These are phyloP conservation scores for Drosophila busckii DNA, from an alignment of 1,140 invertebrate genomes.

Conservation along the genomic window DNA sequence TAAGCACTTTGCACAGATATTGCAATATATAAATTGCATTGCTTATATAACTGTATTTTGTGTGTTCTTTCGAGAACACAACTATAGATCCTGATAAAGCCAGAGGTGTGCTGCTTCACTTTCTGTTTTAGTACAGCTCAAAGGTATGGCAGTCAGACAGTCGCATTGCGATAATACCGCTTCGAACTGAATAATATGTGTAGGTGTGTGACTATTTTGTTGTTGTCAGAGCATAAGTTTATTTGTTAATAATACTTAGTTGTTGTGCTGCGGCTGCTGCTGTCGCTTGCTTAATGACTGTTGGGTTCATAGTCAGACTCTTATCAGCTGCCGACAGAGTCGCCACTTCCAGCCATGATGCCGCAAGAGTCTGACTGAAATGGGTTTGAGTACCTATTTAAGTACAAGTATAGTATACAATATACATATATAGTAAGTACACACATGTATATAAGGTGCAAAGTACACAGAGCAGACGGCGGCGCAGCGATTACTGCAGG, in stretches of 20 bases:
- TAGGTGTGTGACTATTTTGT: constrained; percentile 62
- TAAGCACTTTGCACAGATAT: too few species aligned
- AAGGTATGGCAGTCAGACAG: too few species aligned
- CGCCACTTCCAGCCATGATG: constrained; percentile 22
- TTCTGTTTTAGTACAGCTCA: too few species aligned
- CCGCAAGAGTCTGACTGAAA: constrained; percentile 25
- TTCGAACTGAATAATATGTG: too few species aligned
- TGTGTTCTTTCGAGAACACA: too few species aligned
- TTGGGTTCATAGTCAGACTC: constrained; percentile 63
- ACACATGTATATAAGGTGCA: constrained; percentile 7
- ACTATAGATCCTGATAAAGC: too few species aligned
- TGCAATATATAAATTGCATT: too few species aligned
- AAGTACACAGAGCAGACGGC: constrained; percentile 22
- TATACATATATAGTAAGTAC: constrained; percentile 6
- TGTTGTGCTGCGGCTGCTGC: constrained; percentile 9
- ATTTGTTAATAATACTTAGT: constrained; percentile 7
- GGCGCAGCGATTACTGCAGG: too few species aligned
- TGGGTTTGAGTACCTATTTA: constrained; percentile 53
- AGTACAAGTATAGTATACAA: too few species aligned
- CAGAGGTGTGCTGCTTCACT: too few species aligned
- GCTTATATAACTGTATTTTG: too few species aligned
- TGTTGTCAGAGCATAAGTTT: constrained; percentile 41
- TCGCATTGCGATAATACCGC: too few species aligned
- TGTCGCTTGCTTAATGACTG: constrained; percentile 44
- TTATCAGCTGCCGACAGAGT: constrained; percentile 42